Evolutionary conservation across 2,797 vertebrate genomes (phyloP), one percentile per base, ranked within the genome.

Genomic region (Lophius americanus): DNA sequence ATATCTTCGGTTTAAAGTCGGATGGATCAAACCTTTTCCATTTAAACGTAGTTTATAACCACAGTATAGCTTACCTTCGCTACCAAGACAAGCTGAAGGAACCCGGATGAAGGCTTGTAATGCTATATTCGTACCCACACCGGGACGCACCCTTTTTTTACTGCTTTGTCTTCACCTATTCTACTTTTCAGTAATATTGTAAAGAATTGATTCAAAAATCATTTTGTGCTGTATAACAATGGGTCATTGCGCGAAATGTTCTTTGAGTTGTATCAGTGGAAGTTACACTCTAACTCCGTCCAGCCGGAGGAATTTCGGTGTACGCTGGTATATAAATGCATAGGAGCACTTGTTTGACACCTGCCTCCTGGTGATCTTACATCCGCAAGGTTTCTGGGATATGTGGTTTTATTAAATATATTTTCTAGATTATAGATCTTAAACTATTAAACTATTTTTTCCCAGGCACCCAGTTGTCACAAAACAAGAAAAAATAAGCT

Each of bases 361-460:
- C 32, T 2, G 23, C 64, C 79, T 83, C 68, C 72, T 56, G 47
- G 38, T 72, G 61, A 84, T 58, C 6, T 58, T 50, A 9, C 32
- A 0, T 2, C 0, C 1, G 0, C 9, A 39, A 35, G 67, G 37
- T 0, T 66, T 73, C 50, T 86, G 88, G 85, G 88, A 79, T 61
- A 75, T 71, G 44, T 1, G 70, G 85, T 90, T 74, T 57, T 39
- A n/a, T 39, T 39, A 4, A 6, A 38, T 7, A 3, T 23, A 23
- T 23, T 23, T 23, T 23, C 23, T 23, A 23, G 23, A 23, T 23
- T 23, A 1, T 23, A 23, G 23, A 1, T 23, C 23, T 23, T 23
- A 23, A 2, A n/a, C n/a, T n/a, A n/a, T n/a, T n/a, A 23, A 23
- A 23, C 23, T 23, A 23, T 23, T 23, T 23, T 1, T 23, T 23